These are phyloP conservation scores for Cryptotermes secundus DNA, from an alignment of 1,140 invertebrate genomes.

Conservation along the genomic window DNA sequence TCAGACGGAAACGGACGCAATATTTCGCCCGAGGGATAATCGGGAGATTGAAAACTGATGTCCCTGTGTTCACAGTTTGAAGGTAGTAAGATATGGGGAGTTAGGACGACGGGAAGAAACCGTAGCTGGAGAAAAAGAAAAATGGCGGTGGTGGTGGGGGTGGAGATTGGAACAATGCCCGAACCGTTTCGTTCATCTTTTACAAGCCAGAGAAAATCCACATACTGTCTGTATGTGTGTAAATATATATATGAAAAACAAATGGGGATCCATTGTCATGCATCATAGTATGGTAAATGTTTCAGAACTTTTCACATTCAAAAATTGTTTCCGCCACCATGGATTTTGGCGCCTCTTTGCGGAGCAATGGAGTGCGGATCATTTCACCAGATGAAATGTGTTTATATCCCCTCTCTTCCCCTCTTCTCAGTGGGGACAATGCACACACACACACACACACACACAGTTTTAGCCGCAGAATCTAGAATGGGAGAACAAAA, in stretches of 20 bases:
- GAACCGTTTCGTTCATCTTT: not conserved
- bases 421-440: not conserved
- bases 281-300: constrained; percentile 35
- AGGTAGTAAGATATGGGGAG: not conserved
- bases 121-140: not conserved
- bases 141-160: not conserved
- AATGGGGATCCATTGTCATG: constrained; percentile 35
- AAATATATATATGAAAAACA: constrained; percentile 29
- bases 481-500: not conserved
- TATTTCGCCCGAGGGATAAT: not conserved
- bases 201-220: not conserved
- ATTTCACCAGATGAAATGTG: constrained; percentile 34
- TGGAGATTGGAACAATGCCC: not conserved
- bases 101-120: not conserved
- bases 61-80: not conserved
- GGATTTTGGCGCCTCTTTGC: constrained; percentile 36
- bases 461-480: not conserved
- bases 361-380: constrained; percentile 35
- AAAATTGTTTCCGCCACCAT: constrained; percentile 33
- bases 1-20: too few species aligned
- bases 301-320: constrained; percentile 30
- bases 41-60: not conserved
- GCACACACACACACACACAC: not conserved
- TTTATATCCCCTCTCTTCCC: not conserved
- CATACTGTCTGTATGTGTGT: not conserved